Evolutionary conservation across 2,888 invertebrate genomes (phyloP).

Genomic region (Euproctis similis): DNA sequence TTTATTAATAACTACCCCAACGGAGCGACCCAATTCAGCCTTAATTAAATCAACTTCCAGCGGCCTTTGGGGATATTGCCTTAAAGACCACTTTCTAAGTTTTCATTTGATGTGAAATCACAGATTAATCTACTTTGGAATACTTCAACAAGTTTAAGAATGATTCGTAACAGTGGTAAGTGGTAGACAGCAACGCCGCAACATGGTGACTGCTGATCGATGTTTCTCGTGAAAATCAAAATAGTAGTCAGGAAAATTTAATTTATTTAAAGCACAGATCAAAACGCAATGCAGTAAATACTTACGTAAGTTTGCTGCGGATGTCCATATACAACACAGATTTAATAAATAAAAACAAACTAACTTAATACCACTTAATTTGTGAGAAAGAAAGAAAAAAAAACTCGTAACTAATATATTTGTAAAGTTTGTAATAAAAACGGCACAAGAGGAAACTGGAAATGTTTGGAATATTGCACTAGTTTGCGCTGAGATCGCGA

Average conservation of each 20-base stretch:
- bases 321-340: slow-evolving; percentile 37
- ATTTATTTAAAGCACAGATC: slow-evolving; percentile 18
- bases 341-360: slow-evolving; percentile 34
- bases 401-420: too few relatives aligned
- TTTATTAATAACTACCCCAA: slow-evolving; percentile 20
- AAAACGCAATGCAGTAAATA: slow-evolving; percentile 69
- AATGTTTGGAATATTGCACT: slow-evolving; percentile 53
- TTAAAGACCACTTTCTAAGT: slow-evolving; percentile 19
- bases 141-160: slow-evolving; percentile 6
- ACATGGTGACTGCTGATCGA: too few relatives aligned
- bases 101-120: slow-evolving; percentile 13
- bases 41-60: slow-evolving; percentile 28
- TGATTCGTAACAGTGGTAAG: slow-evolving; percentile 3
- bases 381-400: too few relatives aligned
- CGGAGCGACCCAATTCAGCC: slow-evolving; percentile 28
- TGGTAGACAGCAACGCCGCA: slow-evolving; percentile 2
- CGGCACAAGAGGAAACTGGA: slow-evolving; percentile 38
- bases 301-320: slow-evolving; percentile 67
- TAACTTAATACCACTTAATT: too few relatives aligned
- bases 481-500: slow-evolving; percentile 54
- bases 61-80: slow-evolving; percentile 23
- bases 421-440: slow-evolving; percentile 21
- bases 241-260: too few relatives aligned
- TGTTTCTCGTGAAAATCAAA: too few relatives aligned
- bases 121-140: not conserved